These are phyloP conservation scores for Rhamnusium bicolor DNA, from an alignment of 2,888 invertebrate species.

Conservation along the genomic window DNA sequence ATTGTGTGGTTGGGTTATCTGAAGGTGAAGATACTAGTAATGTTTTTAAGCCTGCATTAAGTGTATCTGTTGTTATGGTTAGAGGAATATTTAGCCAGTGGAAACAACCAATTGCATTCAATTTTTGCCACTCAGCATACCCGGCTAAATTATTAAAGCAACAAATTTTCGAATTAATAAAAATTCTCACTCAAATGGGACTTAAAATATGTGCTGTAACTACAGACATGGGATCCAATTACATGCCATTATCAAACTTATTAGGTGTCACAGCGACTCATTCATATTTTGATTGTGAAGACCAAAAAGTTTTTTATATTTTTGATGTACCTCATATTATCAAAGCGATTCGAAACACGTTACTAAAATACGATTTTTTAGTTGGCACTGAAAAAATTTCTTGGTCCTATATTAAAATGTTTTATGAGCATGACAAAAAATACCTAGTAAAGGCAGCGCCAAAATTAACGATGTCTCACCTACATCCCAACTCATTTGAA, in stretches of 20 bases:
- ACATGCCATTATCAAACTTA: slow-evolving; percentile 34
- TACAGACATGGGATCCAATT: slow-evolving; percentile 46
- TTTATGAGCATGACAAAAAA: too few relatives aligned
- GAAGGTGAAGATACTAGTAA: slow-evolving; percentile 25
- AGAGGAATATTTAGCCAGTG: slow-evolving; percentile 44
- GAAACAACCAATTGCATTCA: slow-evolving; percentile 48
- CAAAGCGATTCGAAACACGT: slow-evolving; percentile 50
- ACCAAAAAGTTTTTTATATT: slow-evolving; percentile 47
- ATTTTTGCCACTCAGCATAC: slow-evolving; percentile 26
- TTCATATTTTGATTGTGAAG: slow-evolving; percentile 44
- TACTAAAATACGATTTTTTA: slow-evolving; percentile 6
- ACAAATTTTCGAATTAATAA: slow-evolving; percentile 13
- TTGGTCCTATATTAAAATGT: too few relatives aligned
- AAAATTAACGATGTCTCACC: too few relatives aligned
- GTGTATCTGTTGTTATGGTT: slow-evolving; percentile 42
- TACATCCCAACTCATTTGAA: too few relatives aligned
- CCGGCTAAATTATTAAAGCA: slow-evolving; percentile 22
- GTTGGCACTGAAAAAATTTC: too few relatives aligned
- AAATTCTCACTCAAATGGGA: slow-evolving; percentile 32
- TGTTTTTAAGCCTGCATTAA: slow-evolving; percentile 36
- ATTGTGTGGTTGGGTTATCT: slow-evolving; percentile 43
- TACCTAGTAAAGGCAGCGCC: too few relatives aligned
- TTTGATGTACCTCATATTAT: slow-evolving; percentile 52
- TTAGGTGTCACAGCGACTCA: slow-evolving; percentile 39
- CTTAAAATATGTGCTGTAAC: slow-evolving; percentile 39